Evolutionary conservation across 92 coral and sea anemone genomes (phyloP).

Genomic region (Zoanthus solanderi): DNA sequence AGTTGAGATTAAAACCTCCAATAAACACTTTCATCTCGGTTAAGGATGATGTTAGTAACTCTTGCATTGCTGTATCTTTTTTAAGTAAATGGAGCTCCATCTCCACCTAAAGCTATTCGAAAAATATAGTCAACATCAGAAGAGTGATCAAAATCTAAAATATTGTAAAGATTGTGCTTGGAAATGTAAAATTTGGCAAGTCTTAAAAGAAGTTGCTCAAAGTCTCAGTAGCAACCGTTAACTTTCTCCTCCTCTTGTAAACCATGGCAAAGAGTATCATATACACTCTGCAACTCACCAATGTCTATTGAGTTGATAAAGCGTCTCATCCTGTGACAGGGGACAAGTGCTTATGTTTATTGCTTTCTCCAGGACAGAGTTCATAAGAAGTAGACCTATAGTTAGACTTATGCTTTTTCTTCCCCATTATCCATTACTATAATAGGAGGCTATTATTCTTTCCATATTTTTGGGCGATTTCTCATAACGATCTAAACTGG

Average conservation of each 20-base stretch:
- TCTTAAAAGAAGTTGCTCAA: neutral
- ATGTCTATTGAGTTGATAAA: neutral
- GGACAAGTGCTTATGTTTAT: slow-evolving; percentile 12
- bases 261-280: slow-evolving; percentile 4
- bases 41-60: slow-evolving; percentile 23
- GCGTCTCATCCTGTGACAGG: neutral
- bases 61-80: slow-evolving; percentile 51
- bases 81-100: slow-evolving; percentile 68
- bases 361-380: neutral
- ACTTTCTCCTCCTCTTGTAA: slow-evolving; percentile 4
- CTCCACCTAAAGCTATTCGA: slow-evolving; percentile 54
- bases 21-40: slow-evolving; percentile 51
- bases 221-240: neutral
- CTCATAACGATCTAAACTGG: slow-evolving; percentile 46
- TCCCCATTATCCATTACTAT: slow-evolving; percentile 71
- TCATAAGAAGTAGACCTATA: neutral
- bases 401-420: slow-evolving; percentile 52
- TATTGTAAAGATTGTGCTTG: neutral
- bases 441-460: slow-evolving; percentile 25
- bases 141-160: neutral
- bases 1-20: slow-evolving; percentile 64
- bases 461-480: slow-evolving; percentile 59
- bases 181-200: slow-evolving; percentile 3
- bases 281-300: slow-evolving; percentile 9
- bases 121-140: neutral